These are phyloP conservation scores for Channa maculata DNA, from an alignment of 2,113 vertebrate genomes.

Conservation along the genomic window DNA sequence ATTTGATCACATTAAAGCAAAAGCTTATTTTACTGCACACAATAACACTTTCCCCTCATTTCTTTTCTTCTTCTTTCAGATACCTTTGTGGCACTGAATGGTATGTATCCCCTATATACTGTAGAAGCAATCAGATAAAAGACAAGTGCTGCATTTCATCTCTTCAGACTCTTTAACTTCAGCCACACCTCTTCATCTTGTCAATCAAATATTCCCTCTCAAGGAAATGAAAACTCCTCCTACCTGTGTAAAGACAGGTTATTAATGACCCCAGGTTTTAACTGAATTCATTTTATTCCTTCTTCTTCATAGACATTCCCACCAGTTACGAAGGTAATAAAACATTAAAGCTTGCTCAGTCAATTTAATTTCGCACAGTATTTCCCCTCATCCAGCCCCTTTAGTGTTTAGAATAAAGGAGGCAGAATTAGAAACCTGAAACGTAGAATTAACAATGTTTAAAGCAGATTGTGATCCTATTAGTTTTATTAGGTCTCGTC, in stretches of 20 bases:
- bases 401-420: slow-evolving; percentile 36
- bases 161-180: slow-evolving; percentile 61
- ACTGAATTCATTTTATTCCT: slow-evolving; percentile 73
- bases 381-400: slow-evolving; percentile 28
- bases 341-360: slow-evolving; percentile 90
- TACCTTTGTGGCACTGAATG: slow-evolving; percentile 97
- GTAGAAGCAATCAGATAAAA: slow-evolving; percentile 58
- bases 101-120: slow-evolving; percentile 84
- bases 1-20: slow-evolving; percentile 61
- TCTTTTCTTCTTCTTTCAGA: slow-evolving; percentile 83
- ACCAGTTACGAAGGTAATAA: slow-evolving; percentile 91
- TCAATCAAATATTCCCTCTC: slow-evolving; percentile 73
- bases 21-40: slow-evolving; percentile 45
- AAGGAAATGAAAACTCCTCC: slow-evolving; percentile 79
- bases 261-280: slow-evolving; percentile 74
- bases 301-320: slow-evolving; percentile 92
- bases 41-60: slow-evolving; percentile 73
- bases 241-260: slow-evolving; percentile 66
- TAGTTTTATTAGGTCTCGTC: slow-evolving; percentile 32
- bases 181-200: slow-evolving; percentile 67
- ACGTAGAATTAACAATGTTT: slow-evolving; percentile 15
- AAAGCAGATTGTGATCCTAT: slow-evolving; percentile 40
- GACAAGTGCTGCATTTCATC: slow-evolving; percentile 58
- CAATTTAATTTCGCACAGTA: slow-evolving; percentile 47
- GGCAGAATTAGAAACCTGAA: slow-evolving; percentile 36